Percentiles rank a stretch among this genome's conserved stretches.
Conservation (phyloP, 2,888 invertebrate genomes). For the Germaria angustata region DNA sequence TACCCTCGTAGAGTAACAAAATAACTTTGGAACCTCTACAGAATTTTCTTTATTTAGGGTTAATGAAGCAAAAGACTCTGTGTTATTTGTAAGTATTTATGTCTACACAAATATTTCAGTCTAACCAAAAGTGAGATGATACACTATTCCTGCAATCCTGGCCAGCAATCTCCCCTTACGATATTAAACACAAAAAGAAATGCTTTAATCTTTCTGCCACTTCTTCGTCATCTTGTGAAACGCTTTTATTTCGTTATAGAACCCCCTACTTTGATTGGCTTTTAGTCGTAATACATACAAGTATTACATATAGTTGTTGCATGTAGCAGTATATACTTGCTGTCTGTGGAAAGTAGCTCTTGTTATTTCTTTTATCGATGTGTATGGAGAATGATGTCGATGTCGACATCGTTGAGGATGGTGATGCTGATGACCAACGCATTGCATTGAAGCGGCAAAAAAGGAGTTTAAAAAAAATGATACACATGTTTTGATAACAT, state of each 20-base stretch:
- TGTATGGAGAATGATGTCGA: conserved; percentile 33
- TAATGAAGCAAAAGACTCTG: conserved; percentile 25
- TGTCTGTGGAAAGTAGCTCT: conserved; percentile 47
- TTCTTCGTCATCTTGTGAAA: conserved; percentile 16
- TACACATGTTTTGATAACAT: conserved; percentile 64
- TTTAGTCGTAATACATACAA: conserved; percentile 25
- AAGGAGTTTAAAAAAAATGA: conserved; percentile 9
- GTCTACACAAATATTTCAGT: conserved; percentile 55
- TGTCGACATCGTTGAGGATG: conserved; percentile 2
- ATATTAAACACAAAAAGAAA: not conserved
- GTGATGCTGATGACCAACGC: conserved; percentile 51
- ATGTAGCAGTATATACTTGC: too few relatives aligned
- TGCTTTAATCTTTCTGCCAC: conserved; percentile 40
- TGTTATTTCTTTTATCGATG: conserved; percentile 53
- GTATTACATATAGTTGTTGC: not conserved
- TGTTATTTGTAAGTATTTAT: conserved; percentile 58
- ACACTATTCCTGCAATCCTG: not conserved
- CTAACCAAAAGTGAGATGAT: conserved; percentile 25
- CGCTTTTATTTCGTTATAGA: conserved; percentile 11
- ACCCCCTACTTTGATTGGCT: conserved; percentile 42
- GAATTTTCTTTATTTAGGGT: not conserved
- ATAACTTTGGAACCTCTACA: not conserved
- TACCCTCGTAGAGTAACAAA: too few relatives aligned
- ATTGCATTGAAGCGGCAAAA: conserved; percentile 27
- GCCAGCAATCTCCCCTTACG: not conserved